Base-by-base conservation (phyloP, 30 jellyfish, hydroid and myxozoan genomes). In the Hydractinia echinata region DNA sequence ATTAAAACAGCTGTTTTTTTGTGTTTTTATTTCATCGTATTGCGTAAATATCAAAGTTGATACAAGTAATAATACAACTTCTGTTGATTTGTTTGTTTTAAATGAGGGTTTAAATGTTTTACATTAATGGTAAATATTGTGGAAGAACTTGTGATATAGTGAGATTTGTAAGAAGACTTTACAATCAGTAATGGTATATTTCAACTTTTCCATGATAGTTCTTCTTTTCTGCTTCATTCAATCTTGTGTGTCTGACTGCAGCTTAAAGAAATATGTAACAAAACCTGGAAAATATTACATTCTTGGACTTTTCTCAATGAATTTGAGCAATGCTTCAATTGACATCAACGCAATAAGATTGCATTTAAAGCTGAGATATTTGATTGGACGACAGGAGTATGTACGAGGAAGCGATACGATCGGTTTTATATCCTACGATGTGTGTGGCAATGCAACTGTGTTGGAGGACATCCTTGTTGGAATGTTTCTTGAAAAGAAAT, bases 291-390 rank as follows among this genome's bases (percentile, higher is more conserved):
- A 71, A 52, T 71, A n/a, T 20, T 71, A 71, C 60, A n/a, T 71
- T 7, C 39, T 71, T 50, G 81, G 81, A 20, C 51, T 71, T 20
- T 71, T 71, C 4, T 71, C 81, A 30, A 71, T 71, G 61, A n/a
- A 8, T 7, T 19, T 20, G 18, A 14, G 39, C 70, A 50, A 71
- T 8, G 55, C 18, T 10, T 19, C 55, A 71, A 9, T 20, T 6
- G 81, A 71, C 81, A 50, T 20, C 18, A 71, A 71, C n/a, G 81
- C 60, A n/a, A 20, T 71, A 71, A 54, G 81, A 20, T 60, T 71
- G 61, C 61, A 71, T 50, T 30, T 71, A 9, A 71, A 71, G 81
- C 53, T 71, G 61, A 54, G 81, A 7, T 71, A 71, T 71, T 71
- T 71, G 4, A 20, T 71, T 52, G 81, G 55, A 4, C 81, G 81